These are phyloP conservation scores for Actinopyga echinites DNA, from an alignment of 53 echinoderm and acorn worm genomes.

Conservation along the genomic window DNA sequence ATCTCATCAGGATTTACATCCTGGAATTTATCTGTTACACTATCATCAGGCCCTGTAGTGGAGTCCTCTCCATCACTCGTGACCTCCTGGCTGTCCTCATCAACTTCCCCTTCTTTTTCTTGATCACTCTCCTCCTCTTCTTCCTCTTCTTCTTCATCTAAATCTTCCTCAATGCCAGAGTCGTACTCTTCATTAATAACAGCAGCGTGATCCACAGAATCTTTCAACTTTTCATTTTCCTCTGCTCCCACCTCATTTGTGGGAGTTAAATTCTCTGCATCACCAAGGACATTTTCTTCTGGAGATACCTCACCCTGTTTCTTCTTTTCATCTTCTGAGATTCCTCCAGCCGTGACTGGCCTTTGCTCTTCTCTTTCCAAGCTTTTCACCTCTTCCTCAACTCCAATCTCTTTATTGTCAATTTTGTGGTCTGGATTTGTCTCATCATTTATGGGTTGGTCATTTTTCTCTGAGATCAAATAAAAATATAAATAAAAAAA, in stretches of 20 bases:
- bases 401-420: background rate
- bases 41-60: background rate
- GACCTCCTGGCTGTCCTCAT: background rate
- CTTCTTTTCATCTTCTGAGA: too few species aligned
- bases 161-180: background rate
- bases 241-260: too few species aligned
- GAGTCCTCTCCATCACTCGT: background rate
- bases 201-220: background rate
- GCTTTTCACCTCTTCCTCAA: background rate
- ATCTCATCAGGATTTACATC: slow-evolving; percentile 31
- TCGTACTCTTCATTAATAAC: background rate
- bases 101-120: background rate
- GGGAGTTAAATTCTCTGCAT: too few species aligned
- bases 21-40: background rate
- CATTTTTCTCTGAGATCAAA: too few species aligned
- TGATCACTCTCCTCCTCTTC: background rate
- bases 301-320: too few species aligned
- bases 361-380: too few species aligned
- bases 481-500: too few species aligned
- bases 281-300: too few species aligned
- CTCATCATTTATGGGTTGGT: too few species aligned
- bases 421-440: too few species aligned
- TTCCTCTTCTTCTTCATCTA: background rate
- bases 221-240: too few species aligned
- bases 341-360: too few species aligned